Evolutionary conservation across 2,797 vertebrate genomes (phyloP), one percentile per base, ranked within the genome.

Genomic region (Chiroxiphia lanceolata): DNA sequence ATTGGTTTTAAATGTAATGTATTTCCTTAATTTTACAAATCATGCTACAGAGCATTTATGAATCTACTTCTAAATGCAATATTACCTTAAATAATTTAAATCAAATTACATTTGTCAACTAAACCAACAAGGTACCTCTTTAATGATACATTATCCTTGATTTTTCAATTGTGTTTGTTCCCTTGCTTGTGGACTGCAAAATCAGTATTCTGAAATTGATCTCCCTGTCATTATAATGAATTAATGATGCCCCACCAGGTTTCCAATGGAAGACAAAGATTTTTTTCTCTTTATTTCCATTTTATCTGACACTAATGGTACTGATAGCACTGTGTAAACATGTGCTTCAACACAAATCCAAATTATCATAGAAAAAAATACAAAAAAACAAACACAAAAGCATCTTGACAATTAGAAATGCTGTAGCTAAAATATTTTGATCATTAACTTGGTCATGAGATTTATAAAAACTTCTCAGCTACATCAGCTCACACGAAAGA

Each of bases 61-160:
- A 68, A 25, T 70, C 38, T 90, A 63, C 56, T 71, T 25, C 22
- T 68, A 56, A 77, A 51, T 44, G 31, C 23, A 83, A 13, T 74
- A 60, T 50, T 83, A 48, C 11, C n/a, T 82, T 91, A 91, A 95
- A 95, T 95, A 94, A 92, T 94, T 90, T 79, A 95, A 96, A 95
- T 78, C 53, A 92, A 95, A 95, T 96, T 95, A 94, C 25, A 67
- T 90, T 80, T 92, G 60, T 71, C 54, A 72, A 69, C 70, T 54
- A 83, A 94, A 85, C 23, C n/a, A 83, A 76, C 36, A 87, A 81
- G 50, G 27, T 81, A 42, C 19, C 22, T 70, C 22, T 70, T 84
- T 84, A 90, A 92, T 87, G 67, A 81, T 64, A 81, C 21, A 67
- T 89, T 84, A 85, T 67, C 18, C 53, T 92, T 87, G 60, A 70